Conservation (phyloP, 2,888 invertebrate genomes). For the Drosophila paranaensis region DNA sequence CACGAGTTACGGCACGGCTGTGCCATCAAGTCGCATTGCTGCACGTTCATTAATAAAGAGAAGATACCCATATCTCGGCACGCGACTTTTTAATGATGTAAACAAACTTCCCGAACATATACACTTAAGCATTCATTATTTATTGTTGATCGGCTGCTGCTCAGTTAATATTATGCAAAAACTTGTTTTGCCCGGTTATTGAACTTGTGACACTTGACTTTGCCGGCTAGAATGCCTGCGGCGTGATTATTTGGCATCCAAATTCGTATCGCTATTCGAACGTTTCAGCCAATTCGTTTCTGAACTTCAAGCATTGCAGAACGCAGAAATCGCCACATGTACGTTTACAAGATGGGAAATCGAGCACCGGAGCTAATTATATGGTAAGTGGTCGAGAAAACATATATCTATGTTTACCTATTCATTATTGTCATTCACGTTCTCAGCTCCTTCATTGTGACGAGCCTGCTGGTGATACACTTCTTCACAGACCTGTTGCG, state of each 20-base stretch:
- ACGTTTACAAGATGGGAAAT: conserved; percentile 78
- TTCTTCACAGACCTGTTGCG: conserved; percentile 83
- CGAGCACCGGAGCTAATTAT: conserved; percentile 84
- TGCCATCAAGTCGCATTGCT: conserved; percentile 16
- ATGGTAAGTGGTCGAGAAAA: conserved; percentile 63
- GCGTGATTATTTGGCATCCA: conserved; percentile 25
- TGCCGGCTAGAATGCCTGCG: conserved; percentile 41
- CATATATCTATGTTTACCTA: fast-evolving
- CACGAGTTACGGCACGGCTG: conserved; percentile 30
- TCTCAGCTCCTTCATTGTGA: conserved; percentile 75
- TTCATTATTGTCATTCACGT: not conserved
- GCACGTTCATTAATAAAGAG: conserved; percentile 2
- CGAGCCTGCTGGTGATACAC: conserved; percentile 82
- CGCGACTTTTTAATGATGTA: conserved; percentile 22
- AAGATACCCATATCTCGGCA: not conserved
- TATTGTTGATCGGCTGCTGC: conserved; percentile 20
- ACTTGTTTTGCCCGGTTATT: conserved; percentile 69
- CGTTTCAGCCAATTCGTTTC: conserved; percentile 32
- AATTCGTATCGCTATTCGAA: conserved; percentile 15
- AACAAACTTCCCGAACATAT: conserved; percentile 26
- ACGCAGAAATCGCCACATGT: conserved; percentile 42
- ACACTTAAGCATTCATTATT: conserved; percentile 26
- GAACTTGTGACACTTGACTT: conserved; percentile 75
- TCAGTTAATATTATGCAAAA: conserved; percentile 62
- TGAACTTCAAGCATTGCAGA: conserved; percentile 11